Conservation (phyloP, 1,140 invertebrate genomes). For the Adelges cooleyi region DNA sequence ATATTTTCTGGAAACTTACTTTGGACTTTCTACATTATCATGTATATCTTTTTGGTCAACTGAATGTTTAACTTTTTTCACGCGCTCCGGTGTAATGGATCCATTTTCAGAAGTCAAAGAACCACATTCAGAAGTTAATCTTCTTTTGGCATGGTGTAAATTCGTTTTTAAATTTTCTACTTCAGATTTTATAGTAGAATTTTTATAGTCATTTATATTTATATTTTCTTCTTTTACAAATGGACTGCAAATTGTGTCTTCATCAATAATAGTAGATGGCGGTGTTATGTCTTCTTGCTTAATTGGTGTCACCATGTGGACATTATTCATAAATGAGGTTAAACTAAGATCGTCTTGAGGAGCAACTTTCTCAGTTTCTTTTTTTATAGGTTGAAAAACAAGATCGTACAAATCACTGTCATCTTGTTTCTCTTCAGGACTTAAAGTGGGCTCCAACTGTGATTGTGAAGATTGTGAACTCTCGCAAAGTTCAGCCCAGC, state of each 20-base stretch:
- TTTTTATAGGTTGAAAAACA: conserved; percentile 15
- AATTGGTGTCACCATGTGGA: conserved; percentile 32
- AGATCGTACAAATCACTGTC: neutral
- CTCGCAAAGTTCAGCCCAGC: neutral
- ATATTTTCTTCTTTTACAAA: neutral
- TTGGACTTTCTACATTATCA: neutral
- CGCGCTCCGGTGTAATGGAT: neutral
- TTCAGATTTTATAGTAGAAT: too few relatives aligned
- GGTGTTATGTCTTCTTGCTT: conserved; percentile 16
- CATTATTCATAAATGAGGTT: conserved; percentile 32
- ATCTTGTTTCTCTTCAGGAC: neutral
- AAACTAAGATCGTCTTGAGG: conserved; percentile 34
- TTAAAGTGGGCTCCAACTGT: neutral
- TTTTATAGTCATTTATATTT: too few relatives aligned
- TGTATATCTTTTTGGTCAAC: neutral
- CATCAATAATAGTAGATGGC: neutral
- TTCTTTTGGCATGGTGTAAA: conserved; percentile 1
- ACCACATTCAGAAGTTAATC: neutral
- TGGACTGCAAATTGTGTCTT: conserved; percentile 7
- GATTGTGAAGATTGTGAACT: conserved; percentile 15
- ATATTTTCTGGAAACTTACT: conserved; percentile 5
- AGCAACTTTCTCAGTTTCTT: conserved; percentile 22
- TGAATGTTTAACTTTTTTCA: conserved; percentile 3
- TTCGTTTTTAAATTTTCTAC: neutral
- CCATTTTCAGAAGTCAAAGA: neutral